Base-by-base conservation (phyloP, 2,113 vertebrate species). In the Oenanthe melanoleuca region DNA sequence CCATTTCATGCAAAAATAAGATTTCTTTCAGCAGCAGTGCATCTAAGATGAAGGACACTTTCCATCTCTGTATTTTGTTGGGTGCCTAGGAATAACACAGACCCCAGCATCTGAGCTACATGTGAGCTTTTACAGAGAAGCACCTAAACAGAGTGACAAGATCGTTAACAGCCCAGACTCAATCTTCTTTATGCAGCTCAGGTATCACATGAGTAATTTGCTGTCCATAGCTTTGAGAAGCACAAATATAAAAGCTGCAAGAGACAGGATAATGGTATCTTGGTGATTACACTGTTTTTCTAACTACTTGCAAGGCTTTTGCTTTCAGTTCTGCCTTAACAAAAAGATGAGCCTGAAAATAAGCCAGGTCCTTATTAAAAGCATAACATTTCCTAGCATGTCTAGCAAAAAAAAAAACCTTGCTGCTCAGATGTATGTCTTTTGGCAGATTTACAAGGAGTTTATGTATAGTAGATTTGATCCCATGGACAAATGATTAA, bases 151-250 rank as follows among this genome's bases (percentile, higher is more conserved):
- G 91, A 97, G 88, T 96, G 96, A 95, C 97, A 97, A 97, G 95
- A 97, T 97, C 95, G 96, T 97, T 98, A 98, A 93, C 95, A 97
- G 96, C 97, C 93, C 88, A 87, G 96, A 96, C 97, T 97, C 98
- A 97, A 95, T 98, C 97, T 97, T 96, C 94, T 92, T 94, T 96
- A 94, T 96, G 93, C 97, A 97, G 96, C 96, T 97, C 96, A 96
- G 96, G 96, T 97, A 97, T 97, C 98, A 98, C 97, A 97, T 94
- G 88, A 97, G 96, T 97, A 97, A 98, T 98, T 97, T 98, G 69
- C 95, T 70, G 84, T 95, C 97, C 95, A 53, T 93, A 86, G 45
- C 97, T 97, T 97, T 97, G 96, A 96, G 94, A 96, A 97, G 94
- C 94, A 96, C 95, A 96, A 95, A 93, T 95, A 95, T 96, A 97